phyloP scores from a whole-genome alignment of 2,797 vertebrate species.

The Sebastolobus alascanus region DNA sequence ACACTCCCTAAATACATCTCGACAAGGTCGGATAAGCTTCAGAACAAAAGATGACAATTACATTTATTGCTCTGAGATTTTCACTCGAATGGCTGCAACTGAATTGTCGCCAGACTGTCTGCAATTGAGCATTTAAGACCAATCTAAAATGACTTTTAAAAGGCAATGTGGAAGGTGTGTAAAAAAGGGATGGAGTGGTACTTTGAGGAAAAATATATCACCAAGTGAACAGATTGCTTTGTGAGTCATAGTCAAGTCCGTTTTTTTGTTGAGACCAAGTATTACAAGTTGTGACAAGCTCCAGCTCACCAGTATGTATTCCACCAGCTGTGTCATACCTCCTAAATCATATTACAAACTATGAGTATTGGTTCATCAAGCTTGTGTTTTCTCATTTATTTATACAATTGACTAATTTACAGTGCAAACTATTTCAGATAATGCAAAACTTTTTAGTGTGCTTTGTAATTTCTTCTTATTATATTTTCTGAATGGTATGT shows the following conservation, averaged over 20 bases:
- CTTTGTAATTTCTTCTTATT: neutral
- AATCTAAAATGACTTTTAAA: neutral
- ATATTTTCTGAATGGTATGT: neutral
- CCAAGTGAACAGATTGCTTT: conserved; percentile 7
- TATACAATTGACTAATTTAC: neutral
- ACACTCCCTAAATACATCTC: conserved; percentile 18
- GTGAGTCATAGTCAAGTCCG: conserved; percentile 2
- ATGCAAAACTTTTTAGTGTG: neutral
- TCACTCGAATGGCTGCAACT: neutral
- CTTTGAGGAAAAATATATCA: conserved; percentile 12
- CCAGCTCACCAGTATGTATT: neutral
- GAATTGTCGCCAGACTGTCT: conserved; percentile 23
- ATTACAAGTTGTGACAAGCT: neutral
- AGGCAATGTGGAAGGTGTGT: neutral
- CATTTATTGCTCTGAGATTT: conserved; percentile 24
- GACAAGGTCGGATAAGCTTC: neutral
- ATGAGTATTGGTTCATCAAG: neutral
- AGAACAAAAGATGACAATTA: conserved; percentile 33
- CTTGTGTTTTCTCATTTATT: neutral
- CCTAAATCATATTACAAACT: neutral
- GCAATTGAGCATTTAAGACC: neutral
- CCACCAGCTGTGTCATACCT: neutral
- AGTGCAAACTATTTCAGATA: neutral
- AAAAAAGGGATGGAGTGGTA: neutral
- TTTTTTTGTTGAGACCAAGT: conserved; percentile 1